These are phyloP conservation scores for Troides helena DNA, from an alignment of 2,888 invertebrate species.

Conservation along the genomic window DNA sequence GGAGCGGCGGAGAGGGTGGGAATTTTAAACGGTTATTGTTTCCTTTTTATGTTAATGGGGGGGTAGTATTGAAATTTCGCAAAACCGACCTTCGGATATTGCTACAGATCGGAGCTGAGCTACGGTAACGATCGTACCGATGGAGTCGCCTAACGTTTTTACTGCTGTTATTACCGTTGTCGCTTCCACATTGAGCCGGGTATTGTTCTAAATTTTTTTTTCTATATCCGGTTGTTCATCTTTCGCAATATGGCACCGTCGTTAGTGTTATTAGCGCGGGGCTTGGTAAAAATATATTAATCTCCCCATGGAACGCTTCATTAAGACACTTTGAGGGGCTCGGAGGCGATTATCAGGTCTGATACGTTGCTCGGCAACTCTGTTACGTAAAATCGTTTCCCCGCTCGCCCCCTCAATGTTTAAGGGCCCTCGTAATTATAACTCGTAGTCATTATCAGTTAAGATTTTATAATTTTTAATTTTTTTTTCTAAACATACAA, in stretches of 20 bases:
- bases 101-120: constrained; percentile 59
- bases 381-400: constrained; percentile 64
- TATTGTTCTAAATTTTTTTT: constrained; percentile 59
- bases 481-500: no score
- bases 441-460: constrained; percentile 53
- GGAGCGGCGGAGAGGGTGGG: constrained; percentile 58
- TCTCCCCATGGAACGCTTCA: constrained; percentile 65
- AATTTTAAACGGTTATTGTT: constrained; percentile 79
- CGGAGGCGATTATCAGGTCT: constrained; percentile 64
- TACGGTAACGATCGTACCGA: constrained; percentile 57
- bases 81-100: constrained; percentile 59
- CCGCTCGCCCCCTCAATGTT: constrained; percentile 54
- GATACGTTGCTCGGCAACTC: constrained; percentile 65
- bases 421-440: constrained; percentile 64
- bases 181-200: constrained; percentile 51
- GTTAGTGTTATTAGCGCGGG: constrained; percentile 48
- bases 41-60: constrained; percentile 76
- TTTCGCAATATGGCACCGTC: constrained; percentile 33
- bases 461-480: constrained; percentile 43
- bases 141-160: constrained; percentile 63
- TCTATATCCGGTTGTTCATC: constrained; percentile 37
- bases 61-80: constrained; percentile 67
- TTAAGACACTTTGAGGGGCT: constrained; percentile 68
- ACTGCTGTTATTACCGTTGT: constrained; percentile 65
- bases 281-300: constrained; percentile 58